phyloP scores from a whole-genome alignment of 2,113 vertebrate genomes.

The Grammomys dolichurus region DNA sequence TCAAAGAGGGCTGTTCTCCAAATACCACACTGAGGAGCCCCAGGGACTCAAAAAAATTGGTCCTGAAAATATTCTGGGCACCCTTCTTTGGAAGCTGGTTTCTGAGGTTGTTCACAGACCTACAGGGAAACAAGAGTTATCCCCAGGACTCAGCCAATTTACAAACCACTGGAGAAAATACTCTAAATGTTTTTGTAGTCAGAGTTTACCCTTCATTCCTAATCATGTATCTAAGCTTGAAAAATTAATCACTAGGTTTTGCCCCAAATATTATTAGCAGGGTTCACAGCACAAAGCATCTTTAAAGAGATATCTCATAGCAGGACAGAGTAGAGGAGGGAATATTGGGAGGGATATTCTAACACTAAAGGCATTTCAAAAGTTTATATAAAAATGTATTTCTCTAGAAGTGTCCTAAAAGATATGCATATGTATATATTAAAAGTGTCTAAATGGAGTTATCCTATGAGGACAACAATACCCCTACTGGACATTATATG shows the following conservation, averaged over 20 bases:
- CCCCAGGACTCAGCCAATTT: background rate
- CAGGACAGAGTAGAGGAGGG: background rate
- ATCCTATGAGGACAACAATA: background rate
- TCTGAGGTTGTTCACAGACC: background rate
- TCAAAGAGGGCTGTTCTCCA: background rate
- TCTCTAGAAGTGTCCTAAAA: background rate
- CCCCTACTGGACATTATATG: background rate
- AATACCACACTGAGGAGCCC: background rate
- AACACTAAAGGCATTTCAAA: background rate
- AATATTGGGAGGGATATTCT: background rate
- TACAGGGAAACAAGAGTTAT: background rate
- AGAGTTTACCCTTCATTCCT: constrained; percentile 40
- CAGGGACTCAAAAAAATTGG: background rate
- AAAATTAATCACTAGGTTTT: background rate
- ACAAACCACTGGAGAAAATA: background rate
- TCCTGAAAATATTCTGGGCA: constrained; percentile 39
- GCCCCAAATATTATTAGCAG: background rate
- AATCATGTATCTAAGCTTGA: constrained; percentile 37
- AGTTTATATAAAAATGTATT: background rate
- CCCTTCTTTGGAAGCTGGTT: constrained; percentile 3
- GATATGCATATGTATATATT: background rate
- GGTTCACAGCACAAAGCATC: constrained; percentile 8
- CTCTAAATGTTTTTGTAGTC: background rate
- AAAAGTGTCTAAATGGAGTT: background rate
- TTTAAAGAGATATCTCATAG: background rate